Conservation (phyloP, 64 coral and sea anemone species). For the Stichodactyla helianthus region DNA sequence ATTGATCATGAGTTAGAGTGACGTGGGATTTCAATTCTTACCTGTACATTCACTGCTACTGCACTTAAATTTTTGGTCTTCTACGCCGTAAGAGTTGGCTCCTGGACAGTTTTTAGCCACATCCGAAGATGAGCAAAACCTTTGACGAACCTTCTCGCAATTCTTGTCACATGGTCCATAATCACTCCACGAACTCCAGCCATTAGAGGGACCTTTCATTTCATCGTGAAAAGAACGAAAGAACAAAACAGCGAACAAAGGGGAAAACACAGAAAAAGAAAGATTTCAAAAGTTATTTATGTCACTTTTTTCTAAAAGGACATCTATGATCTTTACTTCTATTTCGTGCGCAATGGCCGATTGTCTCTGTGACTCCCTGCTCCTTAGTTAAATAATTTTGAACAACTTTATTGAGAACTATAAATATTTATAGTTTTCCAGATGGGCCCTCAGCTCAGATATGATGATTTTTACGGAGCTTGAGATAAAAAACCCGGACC, state of each 20-base stretch:
- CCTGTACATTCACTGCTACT: constrained; percentile 43
- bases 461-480: too few species aligned
- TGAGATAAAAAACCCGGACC: too few species aligned
- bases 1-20: too few species aligned
- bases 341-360: too few species aligned
- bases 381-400: too few species aligned
- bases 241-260: background rate
- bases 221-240: background rate
- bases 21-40: background rate
- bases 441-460: too few species aligned
- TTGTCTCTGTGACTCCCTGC: too few species aligned
- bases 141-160: constrained; percentile 54
- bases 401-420: too few species aligned
- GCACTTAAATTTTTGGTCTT: constrained; percentile 24
- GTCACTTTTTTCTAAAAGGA: too few species aligned
- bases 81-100: constrained; percentile 33
- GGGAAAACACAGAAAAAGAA: background rate
- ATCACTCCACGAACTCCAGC: constrained; percentile 67
- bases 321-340: too few species aligned
- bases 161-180: constrained; percentile 53
- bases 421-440: too few species aligned
- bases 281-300: too few species aligned
- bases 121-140: constrained; percentile 48
- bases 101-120: constrained; percentile 40
- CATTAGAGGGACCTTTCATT: constrained; percentile 9